Conservation (phyloP, 2,888 invertebrate species). For the Dysmachus trigonus region DNA sequence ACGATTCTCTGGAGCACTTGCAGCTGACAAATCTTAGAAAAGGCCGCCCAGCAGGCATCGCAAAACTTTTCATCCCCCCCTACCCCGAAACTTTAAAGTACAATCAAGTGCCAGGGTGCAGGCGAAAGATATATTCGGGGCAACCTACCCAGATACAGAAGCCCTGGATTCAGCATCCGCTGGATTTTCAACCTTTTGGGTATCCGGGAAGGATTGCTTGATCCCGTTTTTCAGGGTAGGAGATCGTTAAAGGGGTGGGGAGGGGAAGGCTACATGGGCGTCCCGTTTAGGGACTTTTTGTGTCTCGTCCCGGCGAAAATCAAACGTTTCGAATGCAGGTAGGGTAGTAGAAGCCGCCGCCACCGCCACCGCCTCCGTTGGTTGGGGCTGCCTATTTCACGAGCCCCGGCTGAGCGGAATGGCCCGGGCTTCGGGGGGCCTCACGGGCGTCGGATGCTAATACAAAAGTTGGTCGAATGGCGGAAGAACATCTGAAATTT, state of each 20-base stretch:
- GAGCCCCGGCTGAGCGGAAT: background rate
- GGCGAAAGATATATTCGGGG: background rate
- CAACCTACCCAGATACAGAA: background rate
- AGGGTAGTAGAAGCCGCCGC: background rate
- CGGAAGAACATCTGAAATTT: constrained; percentile 39
- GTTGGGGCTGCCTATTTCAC: background rate
- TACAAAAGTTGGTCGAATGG: constrained; percentile 20
- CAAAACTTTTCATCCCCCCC: constrained; percentile 21
- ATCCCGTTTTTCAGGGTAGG: no score
- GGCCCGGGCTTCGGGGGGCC: background rate
- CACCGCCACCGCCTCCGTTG: background rate
- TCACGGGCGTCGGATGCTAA: constrained; percentile 4
- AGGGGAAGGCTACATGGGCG: background rate
- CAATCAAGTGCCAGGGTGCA: background rate
- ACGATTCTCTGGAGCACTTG: constrained; percentile 23
- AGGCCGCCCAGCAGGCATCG: constrained; percentile 23
- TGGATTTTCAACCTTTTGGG: background rate
- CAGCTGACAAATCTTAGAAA: constrained; percentile 31
- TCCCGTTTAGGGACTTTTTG: constrained; percentile 1
- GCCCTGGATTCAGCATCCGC: background rate
- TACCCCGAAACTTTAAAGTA: constrained; percentile 28
- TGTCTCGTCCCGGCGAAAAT: background rate
- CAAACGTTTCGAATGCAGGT: constrained; percentile 33
- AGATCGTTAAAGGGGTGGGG: background rate
- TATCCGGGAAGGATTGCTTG: background rate